Conservation (phyloP, 2,888 invertebrate genomes). For the Heliconius ethilla region DNA sequence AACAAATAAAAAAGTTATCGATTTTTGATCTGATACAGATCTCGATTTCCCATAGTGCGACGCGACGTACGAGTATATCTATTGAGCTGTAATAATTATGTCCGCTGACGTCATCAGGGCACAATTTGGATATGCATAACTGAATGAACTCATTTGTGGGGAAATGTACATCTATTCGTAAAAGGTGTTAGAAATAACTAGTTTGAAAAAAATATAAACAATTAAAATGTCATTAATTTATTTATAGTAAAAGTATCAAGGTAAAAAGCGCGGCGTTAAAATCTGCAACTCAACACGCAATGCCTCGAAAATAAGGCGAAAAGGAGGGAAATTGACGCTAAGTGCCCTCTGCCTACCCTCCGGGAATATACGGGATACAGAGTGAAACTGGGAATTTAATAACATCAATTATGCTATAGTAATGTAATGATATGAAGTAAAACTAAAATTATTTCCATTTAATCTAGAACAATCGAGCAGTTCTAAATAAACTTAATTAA, state of each 20-base stretch:
- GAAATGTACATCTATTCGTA: background rate
- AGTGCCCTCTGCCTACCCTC: too few species aligned
- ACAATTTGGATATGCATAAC: constrained; percentile 4
- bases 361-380: too few species aligned
- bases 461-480: background rate
- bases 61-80: background rate
- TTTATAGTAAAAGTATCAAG: background rate
- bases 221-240: too few species aligned
- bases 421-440: background rate
- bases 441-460: background rate
- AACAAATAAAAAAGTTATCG: too few species aligned
- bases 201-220: background rate
- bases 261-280: background rate
- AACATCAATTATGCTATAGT: background rate
- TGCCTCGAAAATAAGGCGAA: too few species aligned
- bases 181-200: background rate
- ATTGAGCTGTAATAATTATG: background rate
- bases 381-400: too few species aligned
- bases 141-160: background rate
- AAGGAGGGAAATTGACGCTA: too few species aligned
- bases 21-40: too few species aligned
- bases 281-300: background rate
- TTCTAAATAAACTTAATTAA: constrained; percentile 3
- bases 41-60: too few species aligned
- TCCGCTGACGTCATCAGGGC: background rate